phyloP scores from a whole-genome alignment of 2,113 vertebrate species.

The Pseudolaguvia tuberculata region DNA sequence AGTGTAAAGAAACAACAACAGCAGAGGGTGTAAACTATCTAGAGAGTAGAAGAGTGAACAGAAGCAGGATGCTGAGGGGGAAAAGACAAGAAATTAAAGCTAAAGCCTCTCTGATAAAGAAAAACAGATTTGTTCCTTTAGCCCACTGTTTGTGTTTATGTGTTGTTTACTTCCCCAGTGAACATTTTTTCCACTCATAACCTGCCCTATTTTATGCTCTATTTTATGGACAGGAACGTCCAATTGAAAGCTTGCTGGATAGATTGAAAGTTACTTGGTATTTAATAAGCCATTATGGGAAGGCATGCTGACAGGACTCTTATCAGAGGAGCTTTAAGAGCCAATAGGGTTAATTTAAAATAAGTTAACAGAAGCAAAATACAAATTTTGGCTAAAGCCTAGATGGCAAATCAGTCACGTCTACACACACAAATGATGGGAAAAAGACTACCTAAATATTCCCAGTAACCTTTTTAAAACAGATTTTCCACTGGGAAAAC shows the following conservation, averaged over 20 bases:
- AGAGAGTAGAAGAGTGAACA: constrained; percentile 35
- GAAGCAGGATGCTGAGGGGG: constrained; percentile 31
- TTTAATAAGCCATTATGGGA: constrained; percentile 43
- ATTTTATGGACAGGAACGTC: background rate
- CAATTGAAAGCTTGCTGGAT: constrained; percentile 12
- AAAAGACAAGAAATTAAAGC: constrained; percentile 41
- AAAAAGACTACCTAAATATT: constrained; percentile 25
- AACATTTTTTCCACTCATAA: background rate
- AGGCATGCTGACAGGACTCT: constrained; percentile 38
- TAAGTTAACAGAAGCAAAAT: constrained; percentile 47
- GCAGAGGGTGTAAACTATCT: constrained; percentile 39
- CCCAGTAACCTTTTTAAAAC: background rate
- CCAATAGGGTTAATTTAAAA: constrained; percentile 56
- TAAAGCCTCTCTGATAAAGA: constrained; percentile 30
- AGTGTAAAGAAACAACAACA: constrained; percentile 65
- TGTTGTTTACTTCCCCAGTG: constrained; percentile 1
- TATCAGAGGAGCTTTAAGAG: constrained; percentile 37
- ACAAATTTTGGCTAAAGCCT: constrained; percentile 51
- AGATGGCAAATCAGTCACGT: constrained; percentile 42
- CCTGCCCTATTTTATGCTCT: constrained; percentile 14
- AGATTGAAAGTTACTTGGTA: constrained; percentile 28
- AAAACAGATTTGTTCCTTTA: constrained; percentile 37
- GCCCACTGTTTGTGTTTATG: constrained; percentile 38
- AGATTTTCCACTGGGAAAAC: constrained; percentile 20
- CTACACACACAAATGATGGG: constrained; percentile 4